phyloP scores from a whole-genome alignment of 2,113 vertebrate species.

The Hipposideros armiger region DNA sequence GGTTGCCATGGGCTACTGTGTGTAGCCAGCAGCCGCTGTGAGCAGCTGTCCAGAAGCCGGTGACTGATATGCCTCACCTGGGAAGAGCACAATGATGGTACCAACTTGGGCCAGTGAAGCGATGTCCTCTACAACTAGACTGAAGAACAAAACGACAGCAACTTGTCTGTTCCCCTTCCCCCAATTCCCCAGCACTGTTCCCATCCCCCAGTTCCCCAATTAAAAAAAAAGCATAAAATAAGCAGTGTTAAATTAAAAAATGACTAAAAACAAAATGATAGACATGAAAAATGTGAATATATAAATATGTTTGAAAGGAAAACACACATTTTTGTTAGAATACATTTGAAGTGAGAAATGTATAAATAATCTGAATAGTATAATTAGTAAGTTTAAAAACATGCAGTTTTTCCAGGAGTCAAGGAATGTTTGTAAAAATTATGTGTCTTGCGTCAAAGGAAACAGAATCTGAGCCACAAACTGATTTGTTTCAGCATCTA shows the following conservation, averaged over 20 bases:
- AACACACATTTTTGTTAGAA: background rate
- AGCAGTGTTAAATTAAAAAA: background rate
- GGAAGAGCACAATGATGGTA: too few relatives aligned
- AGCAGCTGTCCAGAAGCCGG: too few relatives aligned
- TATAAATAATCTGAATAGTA: background rate
- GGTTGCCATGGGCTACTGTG: too few relatives aligned
- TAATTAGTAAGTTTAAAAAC: constrained; percentile 32
- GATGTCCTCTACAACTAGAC: too few relatives aligned
- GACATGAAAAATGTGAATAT: background rate
- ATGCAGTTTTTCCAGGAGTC: background rate
- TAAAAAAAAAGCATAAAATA: too few relatives aligned
- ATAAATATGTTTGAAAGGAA: constrained; percentile 7
- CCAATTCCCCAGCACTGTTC: too few relatives aligned
- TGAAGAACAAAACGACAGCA: too few relatives aligned
- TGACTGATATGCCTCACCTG: too few relatives aligned
- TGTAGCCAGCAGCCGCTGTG: too few relatives aligned
- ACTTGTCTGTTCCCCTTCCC: too few relatives aligned
- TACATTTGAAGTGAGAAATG: background rate
- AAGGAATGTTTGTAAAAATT: background rate
- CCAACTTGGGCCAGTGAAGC: too few relatives aligned
- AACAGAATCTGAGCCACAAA: background rate
- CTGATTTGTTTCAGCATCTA: background rate
- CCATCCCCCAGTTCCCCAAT: too few relatives aligned
- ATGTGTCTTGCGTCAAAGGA: background rate
- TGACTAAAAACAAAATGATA: background rate